Evolutionary conservation across 2,797 vertebrate species (phyloP).

Genomic region (Enteromius radiatus): DNA sequence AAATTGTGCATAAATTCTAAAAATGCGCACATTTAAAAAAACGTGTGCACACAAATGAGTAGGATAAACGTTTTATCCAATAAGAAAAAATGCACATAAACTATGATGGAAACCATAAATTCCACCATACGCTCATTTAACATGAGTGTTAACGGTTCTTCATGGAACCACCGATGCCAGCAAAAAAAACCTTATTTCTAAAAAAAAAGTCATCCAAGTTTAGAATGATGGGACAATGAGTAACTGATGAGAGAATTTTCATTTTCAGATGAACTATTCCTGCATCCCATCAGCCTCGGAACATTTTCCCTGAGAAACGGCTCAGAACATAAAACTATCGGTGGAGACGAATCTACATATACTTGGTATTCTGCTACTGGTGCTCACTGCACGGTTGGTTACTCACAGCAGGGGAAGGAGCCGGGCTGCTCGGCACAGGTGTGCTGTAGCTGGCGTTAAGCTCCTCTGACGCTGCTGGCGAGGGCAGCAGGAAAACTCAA

Average conservation of each 20-base stretch:
- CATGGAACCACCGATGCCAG: no score
- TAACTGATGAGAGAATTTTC: neutral
- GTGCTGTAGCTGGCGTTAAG: slow-evolving; percentile 9
- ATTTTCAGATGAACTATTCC: neutral
- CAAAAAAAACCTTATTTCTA: neutral
- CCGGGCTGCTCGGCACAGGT: slow-evolving; percentile 37
- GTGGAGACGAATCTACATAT: slow-evolving; percentile 20
- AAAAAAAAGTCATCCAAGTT: neutral
- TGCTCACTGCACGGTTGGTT: slow-evolving; percentile 35
- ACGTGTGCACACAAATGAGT: no score
- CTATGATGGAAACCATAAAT: no score
- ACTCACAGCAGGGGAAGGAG: slow-evolving; percentile 26
- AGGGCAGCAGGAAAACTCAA: slow-evolving; percentile 32
- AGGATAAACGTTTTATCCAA: no score
- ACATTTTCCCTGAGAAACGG: slow-evolving; percentile 17
- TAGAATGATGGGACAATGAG: neutral
- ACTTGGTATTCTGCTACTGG: slow-evolving; percentile 33
- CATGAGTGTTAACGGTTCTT: no score
- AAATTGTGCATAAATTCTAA: no score
- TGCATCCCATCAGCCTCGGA: neutral
- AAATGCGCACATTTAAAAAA: no score
- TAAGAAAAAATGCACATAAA: no score
- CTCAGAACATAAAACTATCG: slow-evolving; percentile 8
- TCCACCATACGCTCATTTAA: no score
- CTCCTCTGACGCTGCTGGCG: neutral